phyloP scores from a whole-genome alignment of 35 echinoderm and acorn worm species.

The Lytechinus variegatus region DNA sequence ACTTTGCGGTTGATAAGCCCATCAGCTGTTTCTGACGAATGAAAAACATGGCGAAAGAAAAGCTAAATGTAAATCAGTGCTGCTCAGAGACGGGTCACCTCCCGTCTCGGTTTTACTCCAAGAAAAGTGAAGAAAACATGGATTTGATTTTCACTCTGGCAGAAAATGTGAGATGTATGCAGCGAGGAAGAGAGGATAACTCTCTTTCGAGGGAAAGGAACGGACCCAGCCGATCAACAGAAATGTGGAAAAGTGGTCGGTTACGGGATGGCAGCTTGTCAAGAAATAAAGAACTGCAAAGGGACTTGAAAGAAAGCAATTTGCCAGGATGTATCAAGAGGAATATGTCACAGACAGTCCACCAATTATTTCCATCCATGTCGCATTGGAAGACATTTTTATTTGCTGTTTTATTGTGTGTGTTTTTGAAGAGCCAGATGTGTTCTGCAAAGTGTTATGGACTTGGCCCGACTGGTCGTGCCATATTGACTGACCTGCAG shows the following conservation, averaged over 20 bases:
- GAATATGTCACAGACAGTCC: neutral
- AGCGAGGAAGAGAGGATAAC: neutral
- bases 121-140: neutral
- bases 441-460: constrained; percentile 38
- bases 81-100: neutral
- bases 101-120: neutral
- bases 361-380: neutral
- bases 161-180: constrained; percentile 52
- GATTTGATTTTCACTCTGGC: neutral
- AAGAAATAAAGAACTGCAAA: neutral
- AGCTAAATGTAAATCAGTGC: neutral
- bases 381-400: neutral
- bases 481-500: constrained; percentile 53
- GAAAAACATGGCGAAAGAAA: constrained; percentile 11
- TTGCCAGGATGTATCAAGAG: neutral
- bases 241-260: constrained; percentile 54
- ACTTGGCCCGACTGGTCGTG: constrained; percentile 30
- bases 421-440: constrained; percentile 20
- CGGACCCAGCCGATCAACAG: constrained; percentile 42
- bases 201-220: neutral
- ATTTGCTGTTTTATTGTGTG: neutral
- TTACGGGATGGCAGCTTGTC: constrained; percentile 27
- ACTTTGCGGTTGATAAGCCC: neutral
- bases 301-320: neutral
- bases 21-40: constrained; percentile 35